These are phyloP conservation scores for Crematogaster levior DNA, from an alignment of 2,888 invertebrate genomes.

Conservation along the genomic window DNA sequence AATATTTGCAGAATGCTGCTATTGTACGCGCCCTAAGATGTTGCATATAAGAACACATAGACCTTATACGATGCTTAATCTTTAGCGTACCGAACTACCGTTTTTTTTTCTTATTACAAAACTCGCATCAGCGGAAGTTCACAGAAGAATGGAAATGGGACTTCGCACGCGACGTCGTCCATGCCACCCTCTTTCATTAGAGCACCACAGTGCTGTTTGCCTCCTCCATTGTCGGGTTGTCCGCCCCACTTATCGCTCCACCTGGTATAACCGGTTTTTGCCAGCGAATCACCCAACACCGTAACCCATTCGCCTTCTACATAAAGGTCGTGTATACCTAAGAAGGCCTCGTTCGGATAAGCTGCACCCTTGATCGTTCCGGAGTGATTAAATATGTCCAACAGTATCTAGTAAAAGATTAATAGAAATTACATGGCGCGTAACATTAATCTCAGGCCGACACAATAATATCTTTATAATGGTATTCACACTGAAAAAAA, in stretches of 20 bases:
- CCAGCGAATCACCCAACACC: conserved; percentile 80
- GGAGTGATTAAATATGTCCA: conserved; percentile 66
- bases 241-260: conserved; percentile 82
- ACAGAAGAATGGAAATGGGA: conserved; percentile 80
- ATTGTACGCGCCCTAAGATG: neutral
- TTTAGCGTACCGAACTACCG: neutral
- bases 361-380: conserved; percentile 74
- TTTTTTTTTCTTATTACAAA: conserved; percentile 20
- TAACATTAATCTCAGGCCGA: neutral
- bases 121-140: conserved; percentile 69
- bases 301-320: conserved; percentile 82
- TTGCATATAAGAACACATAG: neutral
- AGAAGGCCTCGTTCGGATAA: conserved; percentile 75
- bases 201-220: conserved; percentile 73
- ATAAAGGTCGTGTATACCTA: conserved; percentile 76
- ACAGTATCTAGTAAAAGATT: conserved; percentile 46
- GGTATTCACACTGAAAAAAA: no score
- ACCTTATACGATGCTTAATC: conserved; percentile 11
- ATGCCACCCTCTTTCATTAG: conserved; percentile 78
- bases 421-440: neutral
- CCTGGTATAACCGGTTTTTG: conserved; percentile 81
- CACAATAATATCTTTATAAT: conserved; percentile 34
- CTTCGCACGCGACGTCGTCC: conserved; percentile 81
- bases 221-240: conserved; percentile 82
- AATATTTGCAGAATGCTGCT: no score